Conservation (phyloP, 2,113 vertebrate species). For the Raja brachyura region DNA sequence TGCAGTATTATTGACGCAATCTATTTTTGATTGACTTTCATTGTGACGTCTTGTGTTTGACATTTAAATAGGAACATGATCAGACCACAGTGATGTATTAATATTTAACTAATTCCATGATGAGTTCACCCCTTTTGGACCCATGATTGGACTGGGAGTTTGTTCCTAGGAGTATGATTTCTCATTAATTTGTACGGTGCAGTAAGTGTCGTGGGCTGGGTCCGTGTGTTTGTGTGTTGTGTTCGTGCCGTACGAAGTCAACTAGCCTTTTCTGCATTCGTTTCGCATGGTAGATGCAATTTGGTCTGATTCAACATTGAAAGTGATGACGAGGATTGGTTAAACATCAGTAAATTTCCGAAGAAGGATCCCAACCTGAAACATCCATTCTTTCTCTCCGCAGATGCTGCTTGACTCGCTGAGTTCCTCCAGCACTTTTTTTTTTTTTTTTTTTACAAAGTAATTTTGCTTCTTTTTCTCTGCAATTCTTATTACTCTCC, state of each 20-base stretch:
- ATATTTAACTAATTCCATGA: neutral
- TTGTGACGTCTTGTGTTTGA: neutral
- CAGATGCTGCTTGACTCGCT: no score
- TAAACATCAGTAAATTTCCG: neutral
- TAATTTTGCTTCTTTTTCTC: neutral
- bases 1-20: neutral
- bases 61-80: neutral
- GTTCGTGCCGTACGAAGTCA: neutral
- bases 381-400: no score
- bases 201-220: neutral
- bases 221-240: neutral
- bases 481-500: neutral
- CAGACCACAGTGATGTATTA: neutral
- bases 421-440: no score
- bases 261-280: neutral
- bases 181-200: neutral
- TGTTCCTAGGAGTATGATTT: neutral
- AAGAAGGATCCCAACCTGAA: neutral
- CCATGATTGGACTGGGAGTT: neutral
- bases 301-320: constrained; percentile 9
- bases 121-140: neutral
- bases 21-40: neutral
- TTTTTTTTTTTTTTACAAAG: no score
- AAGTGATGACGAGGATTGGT: neutral
- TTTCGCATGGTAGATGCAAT: neutral